A percentile compares a stretch with the other conserved stretches of the same genome.
These are phyloP conservation scores for Macrosoma leucophasiata DNA, from an alignment of 2,888 invertebrate genomes.

Conservation along the genomic window DNA sequence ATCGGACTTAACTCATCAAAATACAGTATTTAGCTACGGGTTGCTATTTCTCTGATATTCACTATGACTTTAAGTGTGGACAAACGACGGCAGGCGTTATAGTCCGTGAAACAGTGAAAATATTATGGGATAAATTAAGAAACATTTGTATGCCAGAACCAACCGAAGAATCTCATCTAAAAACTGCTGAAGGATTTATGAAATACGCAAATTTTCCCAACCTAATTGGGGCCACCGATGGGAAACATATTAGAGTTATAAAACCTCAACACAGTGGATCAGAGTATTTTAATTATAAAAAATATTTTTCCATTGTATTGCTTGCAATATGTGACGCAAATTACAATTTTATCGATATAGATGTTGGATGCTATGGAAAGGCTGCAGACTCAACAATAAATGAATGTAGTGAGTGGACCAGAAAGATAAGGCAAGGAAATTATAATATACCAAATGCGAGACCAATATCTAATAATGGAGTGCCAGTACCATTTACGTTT, in stretches of 20 bases:
- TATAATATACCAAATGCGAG: constrained; percentile 12
- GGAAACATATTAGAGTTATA: constrained; percentile 25
- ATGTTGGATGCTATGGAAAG: constrained; percentile 19
- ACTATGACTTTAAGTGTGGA: constrained; percentile 8
- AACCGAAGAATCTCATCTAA: constrained; percentile 15
- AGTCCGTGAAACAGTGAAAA: constrained; percentile 13
- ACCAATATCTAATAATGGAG: constrained; percentile 10
- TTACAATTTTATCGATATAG: constrained; percentile 19
- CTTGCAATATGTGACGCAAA: constrained; percentile 21
- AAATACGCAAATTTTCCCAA: constrained; percentile 20
- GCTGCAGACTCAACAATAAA: constrained; percentile 6
- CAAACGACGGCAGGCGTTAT: constrained; percentile 11
- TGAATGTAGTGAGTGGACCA: constrained; percentile 9
- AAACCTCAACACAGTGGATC: constrained; percentile 23
- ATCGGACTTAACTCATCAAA: constrained; percentile 17
- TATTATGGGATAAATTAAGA: constrained; percentile 17
- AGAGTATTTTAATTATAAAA: constrained; percentile 21
- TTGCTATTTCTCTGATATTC: constrained; percentile 12
- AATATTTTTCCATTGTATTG: constrained; percentile 21
- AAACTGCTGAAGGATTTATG: constrained; percentile 14
- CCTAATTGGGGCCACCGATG: constrained; percentile 23
- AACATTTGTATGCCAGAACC: constrained; percentile 16
- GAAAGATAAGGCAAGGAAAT: constrained; percentile 11
- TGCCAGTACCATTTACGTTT: constrained; percentile 11
- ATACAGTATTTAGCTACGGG: constrained; percentile 16